Conservation (phyloP, 2,797 vertebrate species). For the Sus cebifrons region DNA sequence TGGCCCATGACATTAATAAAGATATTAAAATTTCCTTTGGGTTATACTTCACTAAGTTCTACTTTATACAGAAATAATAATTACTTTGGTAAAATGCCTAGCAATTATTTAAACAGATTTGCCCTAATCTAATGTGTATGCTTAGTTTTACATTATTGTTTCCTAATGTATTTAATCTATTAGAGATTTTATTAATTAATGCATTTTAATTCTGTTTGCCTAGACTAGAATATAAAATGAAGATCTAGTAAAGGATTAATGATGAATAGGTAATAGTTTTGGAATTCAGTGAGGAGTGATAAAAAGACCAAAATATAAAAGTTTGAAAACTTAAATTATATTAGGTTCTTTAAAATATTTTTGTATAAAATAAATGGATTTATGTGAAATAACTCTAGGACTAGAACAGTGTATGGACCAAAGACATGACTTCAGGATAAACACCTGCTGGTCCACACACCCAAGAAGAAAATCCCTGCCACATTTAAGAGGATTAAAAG, state of each 20-base stretch:
- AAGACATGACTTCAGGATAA: not conserved
- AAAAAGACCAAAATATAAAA: slow-evolving; percentile 21
- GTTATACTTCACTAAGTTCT: slow-evolving; percentile 47
- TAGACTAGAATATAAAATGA: slow-evolving; percentile 40
- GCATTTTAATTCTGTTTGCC: slow-evolving; percentile 50
- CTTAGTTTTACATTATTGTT: slow-evolving; percentile 43
- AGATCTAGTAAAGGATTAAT: slow-evolving; percentile 51
- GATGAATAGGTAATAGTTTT: slow-evolving; percentile 56
- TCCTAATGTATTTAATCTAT: slow-evolving; percentile 41
- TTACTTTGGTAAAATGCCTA: slow-evolving; percentile 62
- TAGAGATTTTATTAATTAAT: slow-evolving; percentile 63
- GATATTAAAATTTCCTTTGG: slow-evolving; percentile 4
- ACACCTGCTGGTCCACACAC: slow-evolving; percentile 38
- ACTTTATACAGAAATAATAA: slow-evolving; percentile 58
- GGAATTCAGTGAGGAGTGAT: not conserved
- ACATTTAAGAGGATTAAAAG: slow-evolving; percentile 54
- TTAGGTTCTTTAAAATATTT: slow-evolving; percentile 13
- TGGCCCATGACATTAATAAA: slow-evolving; percentile 9
- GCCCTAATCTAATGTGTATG: not conserved
- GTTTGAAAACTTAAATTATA: slow-evolving; percentile 42
- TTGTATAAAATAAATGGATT: slow-evolving; percentile 7
- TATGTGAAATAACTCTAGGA: slow-evolving; percentile 18
- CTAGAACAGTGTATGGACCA: not conserved
- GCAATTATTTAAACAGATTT: slow-evolving; percentile 53
- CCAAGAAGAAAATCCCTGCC: slow-evolving; percentile 69